Percentiles rank a stretch among this genome's conserved stretches.
Conservation (phyloP, 2,797 vertebrate species). For the Typhlichthys subterraneus region DNA sequence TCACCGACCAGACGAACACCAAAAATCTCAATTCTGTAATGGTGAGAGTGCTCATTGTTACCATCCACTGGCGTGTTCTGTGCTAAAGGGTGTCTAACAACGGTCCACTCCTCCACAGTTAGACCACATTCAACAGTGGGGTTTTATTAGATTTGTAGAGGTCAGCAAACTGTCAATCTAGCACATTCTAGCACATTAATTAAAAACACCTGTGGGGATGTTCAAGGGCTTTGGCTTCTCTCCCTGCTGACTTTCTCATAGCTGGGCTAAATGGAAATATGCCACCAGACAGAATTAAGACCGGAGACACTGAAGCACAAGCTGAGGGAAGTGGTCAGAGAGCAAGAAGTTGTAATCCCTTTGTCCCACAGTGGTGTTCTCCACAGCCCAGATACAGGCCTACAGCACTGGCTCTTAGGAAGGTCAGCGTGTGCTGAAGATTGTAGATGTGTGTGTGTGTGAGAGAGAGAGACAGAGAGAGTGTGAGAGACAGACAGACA, state of each 20-base stretch:
- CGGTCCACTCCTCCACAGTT: constrained; percentile 3
- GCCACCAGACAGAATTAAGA: constrained; percentile 20
- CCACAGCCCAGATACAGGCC: constrained; percentile 64
- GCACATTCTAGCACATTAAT: no score
- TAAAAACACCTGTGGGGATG: no score
- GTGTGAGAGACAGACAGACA: constrained; percentile 25
- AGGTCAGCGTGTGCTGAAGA: constrained; percentile 43
- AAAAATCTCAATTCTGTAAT: neutral
- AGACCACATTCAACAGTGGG: no score
- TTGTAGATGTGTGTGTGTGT: constrained; percentile 39
- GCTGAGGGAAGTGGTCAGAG: constrained; percentile 43
- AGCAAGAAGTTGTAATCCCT: constrained; percentile 55
- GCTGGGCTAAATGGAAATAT: constrained; percentile 14
- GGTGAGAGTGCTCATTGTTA: neutral
- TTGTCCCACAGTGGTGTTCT: constrained; percentile 50
- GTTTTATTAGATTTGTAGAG: no score
- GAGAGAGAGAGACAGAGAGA: constrained; percentile 36
- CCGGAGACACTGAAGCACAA: constrained; percentile 25
- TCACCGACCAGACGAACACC: neutral
- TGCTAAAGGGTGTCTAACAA: constrained; percentile 8
- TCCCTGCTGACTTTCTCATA: neutral
- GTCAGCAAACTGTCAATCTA: no score
- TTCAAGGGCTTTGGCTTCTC: no score
- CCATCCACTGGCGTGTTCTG: neutral
- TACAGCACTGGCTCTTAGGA: constrained; percentile 41